Evolutionary conservation across 30 jellyfish, hydroid and myxozoan genomes (phyloP), one percentile per base, ranked within the genome.

Genomic region (Aurelia sp.): DNA sequence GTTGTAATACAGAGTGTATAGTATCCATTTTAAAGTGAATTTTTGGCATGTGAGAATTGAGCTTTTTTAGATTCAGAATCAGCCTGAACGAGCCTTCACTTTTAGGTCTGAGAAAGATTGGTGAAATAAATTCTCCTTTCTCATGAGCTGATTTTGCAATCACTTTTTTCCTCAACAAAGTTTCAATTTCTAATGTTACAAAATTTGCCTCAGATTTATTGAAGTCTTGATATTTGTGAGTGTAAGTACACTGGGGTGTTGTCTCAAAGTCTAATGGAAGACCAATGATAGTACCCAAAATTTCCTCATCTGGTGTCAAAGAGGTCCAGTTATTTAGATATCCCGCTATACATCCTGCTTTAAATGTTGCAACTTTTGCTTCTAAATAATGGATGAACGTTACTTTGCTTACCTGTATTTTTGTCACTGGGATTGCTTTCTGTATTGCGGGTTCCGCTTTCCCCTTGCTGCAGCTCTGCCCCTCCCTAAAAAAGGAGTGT

Each of bases 1-100:
- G 38, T 19, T 58, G 52, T 65, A 80, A 50, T 24, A 51, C 22
- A 12, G 27, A 24, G 18, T 35, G 47, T 11, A 80, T 18, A 7
- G 52, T 80, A n/a, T 80, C 91, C 85, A 80, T 65, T 58, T 80
- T 80, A 51, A 80, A 80, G 35, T 80, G 91, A 41, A 59, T 44
- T 35, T 80, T 63, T 33, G 58, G 57, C 72, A 63, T 66, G 63
- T 11, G 40, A 18, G 40, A 22, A 66, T 80, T 80, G 9, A 63
- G 63, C 11, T 66, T 59, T 61, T 66, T 64, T 44, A 80, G 51
- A 66, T 80, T 64, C 58, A 80, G 27, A 4, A 80, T 80, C 30
- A 80, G 19, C 33, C 91, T 77, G 65, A 8, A 80, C 27, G 83
- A 41, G 18, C 65, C 84, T 24, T 66, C 85, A 18, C 40, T 18